Conservation (phyloP, 2,888 invertebrate species). For the Philereme transversata region DNA sequence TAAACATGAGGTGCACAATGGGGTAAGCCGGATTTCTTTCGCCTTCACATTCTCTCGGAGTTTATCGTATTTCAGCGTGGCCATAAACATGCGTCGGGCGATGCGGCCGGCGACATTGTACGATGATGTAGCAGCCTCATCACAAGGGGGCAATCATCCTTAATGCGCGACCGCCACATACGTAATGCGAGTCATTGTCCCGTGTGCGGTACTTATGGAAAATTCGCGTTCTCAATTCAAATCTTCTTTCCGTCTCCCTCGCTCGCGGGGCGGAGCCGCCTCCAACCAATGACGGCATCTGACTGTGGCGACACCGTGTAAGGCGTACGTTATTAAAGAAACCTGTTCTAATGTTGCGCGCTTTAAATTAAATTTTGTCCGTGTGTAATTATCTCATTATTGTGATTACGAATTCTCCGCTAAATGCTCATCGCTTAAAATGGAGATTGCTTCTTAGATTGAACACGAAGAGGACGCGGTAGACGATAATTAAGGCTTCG, state of each 20-base stretch:
- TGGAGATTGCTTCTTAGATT: conserved; percentile 70
- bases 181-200: conserved; percentile 84
- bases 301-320: conserved; percentile 81
- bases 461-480: conserved; percentile 59
- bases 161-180: conserved; percentile 82
- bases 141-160: conserved; percentile 83
- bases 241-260: conserved; percentile 82
- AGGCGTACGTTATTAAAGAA: conserved; percentile 84
- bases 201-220: conserved; percentile 83
- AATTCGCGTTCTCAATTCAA: conserved; percentile 84
- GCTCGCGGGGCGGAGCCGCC: conserved; percentile 82
- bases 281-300: conserved; percentile 80
- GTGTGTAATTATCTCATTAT: conserved; percentile 84
- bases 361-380: conserved; percentile 84
- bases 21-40: conserved; percentile 77
- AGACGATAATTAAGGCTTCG: conserved; percentile 58
- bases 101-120: conserved; percentile 79
- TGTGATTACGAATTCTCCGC: conserved; percentile 82
- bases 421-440: conserved; percentile 79
- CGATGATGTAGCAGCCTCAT: conserved; percentile 81
- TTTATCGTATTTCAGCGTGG: conserved; percentile 79
- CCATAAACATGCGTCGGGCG: conserved; percentile 72
- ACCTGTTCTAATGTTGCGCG: conserved; percentile 84
- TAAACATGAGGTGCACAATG: conserved; percentile 76
- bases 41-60: conserved; percentile 73